Evolutionary conservation across 2,888 invertebrate genomes (phyloP).

Genomic region (Nemurella pictetii): DNA sequence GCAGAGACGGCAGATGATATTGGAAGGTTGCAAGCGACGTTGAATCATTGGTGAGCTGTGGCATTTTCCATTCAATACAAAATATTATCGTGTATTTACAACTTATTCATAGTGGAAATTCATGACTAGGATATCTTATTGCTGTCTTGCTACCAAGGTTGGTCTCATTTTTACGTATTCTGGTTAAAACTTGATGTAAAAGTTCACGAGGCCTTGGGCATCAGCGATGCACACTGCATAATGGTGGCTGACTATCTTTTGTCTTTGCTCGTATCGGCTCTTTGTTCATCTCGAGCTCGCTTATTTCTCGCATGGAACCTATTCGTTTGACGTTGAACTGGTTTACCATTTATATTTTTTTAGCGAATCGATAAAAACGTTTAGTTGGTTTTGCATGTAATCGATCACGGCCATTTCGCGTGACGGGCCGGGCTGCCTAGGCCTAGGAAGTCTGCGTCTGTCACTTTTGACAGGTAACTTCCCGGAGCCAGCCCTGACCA

Average conservation of each 20-base stretch:
- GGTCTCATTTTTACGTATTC: neutral
- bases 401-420: neutral
- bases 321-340: no score
- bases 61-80: neutral
- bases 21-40: neutral
- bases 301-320: neutral
- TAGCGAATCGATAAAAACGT: neutral
- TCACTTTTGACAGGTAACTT: neutral
- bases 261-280: neutral
- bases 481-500: neutral
- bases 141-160: neutral
- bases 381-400: neutral
- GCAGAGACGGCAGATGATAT: neutral
- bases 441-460: neutral
- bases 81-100: neutral
- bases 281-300: neutral
- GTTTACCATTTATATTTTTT: neutral
- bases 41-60: neutral
- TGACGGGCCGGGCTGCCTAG: neutral
- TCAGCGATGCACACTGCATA: neutral
- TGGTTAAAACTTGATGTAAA: neutral
- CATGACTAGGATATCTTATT: neutral
- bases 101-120: neutral
- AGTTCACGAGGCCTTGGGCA: neutral
- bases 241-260: neutral